Percentiles rank a stretch among this genome's conserved stretches.
These are phyloP conservation scores for Rhegmatorhina hoffmannsi DNA, from an alignment of 2,113 vertebrate genomes.

Conservation along the genomic window DNA sequence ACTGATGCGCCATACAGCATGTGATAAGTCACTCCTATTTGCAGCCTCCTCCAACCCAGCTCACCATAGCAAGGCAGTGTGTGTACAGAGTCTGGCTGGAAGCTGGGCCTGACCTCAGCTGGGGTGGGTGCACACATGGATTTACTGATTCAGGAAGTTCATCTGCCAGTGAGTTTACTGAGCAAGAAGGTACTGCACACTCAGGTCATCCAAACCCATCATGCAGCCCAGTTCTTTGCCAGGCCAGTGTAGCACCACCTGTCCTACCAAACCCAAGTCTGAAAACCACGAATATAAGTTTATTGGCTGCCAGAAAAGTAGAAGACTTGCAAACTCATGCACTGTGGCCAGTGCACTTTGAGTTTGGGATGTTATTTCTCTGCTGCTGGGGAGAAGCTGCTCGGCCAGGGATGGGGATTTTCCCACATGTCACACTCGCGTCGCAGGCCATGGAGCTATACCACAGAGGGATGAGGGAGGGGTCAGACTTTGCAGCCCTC, in stretches of 20 bases:
- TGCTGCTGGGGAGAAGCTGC: neutral
- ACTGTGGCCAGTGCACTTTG: neutral
- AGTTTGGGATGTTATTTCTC: neutral
- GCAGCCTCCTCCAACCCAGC: neutral
- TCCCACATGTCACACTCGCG: neutral
- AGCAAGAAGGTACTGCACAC: neutral
- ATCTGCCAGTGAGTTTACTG: neutral
- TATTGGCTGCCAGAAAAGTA: neutral
- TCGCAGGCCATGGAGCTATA: neutral
- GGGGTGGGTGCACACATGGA: rapidly evolving
- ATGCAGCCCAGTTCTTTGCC: neutral
- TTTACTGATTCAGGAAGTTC: neutral
- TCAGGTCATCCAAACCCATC: neutral
- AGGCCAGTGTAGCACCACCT: neutral
- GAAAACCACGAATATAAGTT: neutral
- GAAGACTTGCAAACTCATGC: neutral
- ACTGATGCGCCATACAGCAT: neutral
- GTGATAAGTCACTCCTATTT: neutral
- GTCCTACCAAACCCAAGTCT: neutral
- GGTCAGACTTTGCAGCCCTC: neutral
- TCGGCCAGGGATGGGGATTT: neutral
- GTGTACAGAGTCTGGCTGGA: neutral
- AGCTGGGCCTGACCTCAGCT: neutral
- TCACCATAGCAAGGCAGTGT: neutral
- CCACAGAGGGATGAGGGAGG: neutral